These are phyloP conservation scores for Paratilapia polleni DNA, from an alignment of 2,113 vertebrate genomes.

Conservation along the genomic window DNA sequence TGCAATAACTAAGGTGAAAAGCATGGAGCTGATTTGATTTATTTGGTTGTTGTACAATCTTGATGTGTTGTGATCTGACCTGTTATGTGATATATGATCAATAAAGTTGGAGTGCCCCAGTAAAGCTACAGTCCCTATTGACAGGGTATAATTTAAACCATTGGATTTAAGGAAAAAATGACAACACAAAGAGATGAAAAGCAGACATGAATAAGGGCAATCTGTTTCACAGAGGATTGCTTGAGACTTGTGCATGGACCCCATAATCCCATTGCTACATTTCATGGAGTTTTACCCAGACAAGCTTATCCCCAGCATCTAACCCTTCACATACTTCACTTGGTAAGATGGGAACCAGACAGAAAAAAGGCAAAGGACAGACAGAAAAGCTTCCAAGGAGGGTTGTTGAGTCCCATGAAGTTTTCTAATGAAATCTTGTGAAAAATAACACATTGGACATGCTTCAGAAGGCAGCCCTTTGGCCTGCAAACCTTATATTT, in stretches of 20 bases:
- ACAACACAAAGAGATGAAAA: constrained; percentile 51
- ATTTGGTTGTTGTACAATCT: neutral
- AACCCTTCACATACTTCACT: constrained; percentile 49
- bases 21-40: neutral
- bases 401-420: constrained; percentile 7
- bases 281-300: constrained; percentile 87
- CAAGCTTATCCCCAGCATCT: constrained; percentile 73
- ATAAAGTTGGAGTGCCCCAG: neutral
- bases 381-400: constrained; percentile 46
- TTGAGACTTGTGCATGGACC: constrained; percentile 78
- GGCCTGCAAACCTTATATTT: neutral
- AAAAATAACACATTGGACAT: neutral
- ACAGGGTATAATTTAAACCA: neutral
- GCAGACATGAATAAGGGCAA: constrained; percentile 50
- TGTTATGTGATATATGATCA: no score
- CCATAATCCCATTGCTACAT: constrained; percentile 86
- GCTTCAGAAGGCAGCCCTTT: neutral
- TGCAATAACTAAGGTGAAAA: no score
- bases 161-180: constrained; percentile 10
- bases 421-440: constrained; percentile 16
- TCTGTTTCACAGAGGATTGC: constrained; percentile 71
- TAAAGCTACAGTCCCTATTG: neutral
- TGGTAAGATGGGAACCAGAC: constrained; percentile 58
- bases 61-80: neutral
- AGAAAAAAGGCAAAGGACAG: constrained; percentile 24